These are phyloP conservation scores for Anolis carolinensis DNA, from an alignment of 2,113 vertebrate genomes.

Conservation along the genomic window DNA sequence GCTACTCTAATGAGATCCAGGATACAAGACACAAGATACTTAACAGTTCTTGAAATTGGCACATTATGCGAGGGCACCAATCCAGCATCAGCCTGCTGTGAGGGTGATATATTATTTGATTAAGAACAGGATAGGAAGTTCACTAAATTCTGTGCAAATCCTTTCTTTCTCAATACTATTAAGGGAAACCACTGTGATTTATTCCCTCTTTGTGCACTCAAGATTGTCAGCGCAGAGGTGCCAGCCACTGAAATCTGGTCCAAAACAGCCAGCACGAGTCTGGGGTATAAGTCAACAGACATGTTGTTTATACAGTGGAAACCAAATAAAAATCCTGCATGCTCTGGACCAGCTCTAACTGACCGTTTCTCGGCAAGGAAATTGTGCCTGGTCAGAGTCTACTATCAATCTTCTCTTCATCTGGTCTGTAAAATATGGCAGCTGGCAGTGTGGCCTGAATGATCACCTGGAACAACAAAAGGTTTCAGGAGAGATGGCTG, in stretches of 20 bases:
- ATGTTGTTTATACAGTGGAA: constrained; percentile 64
- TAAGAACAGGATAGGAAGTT: constrained; percentile 68
- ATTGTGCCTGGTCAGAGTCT: constrained; percentile 51
- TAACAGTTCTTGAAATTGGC: constrained; percentile 52
- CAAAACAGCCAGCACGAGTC: constrained; percentile 63
- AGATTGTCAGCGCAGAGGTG: constrained; percentile 65
- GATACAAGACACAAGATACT: constrained; percentile 39
- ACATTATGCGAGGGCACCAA: constrained; percentile 34
- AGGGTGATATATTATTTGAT: constrained; percentile 65
- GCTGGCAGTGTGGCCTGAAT: background rate
- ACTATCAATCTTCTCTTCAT: constrained; percentile 53
- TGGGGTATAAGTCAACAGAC: constrained; percentile 75
- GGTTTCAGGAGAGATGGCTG: background rate
- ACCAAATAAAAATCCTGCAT: constrained; percentile 69
- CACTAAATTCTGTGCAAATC: constrained; percentile 78
- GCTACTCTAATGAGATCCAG: constrained; percentile 40
- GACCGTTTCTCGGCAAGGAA: constrained; percentile 43
- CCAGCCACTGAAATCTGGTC: constrained; percentile 71
- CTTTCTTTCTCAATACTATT: constrained; percentile 72
- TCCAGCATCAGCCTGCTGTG: constrained; percentile 40
- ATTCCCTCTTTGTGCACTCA: constrained; percentile 68
- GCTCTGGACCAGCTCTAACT: constrained; percentile 55
- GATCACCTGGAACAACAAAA: background rate
- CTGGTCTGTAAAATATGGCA: constrained; percentile 45
- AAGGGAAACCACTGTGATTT: constrained; percentile 70